phyloP scores from a whole-genome alignment of 2,113 vertebrate genomes.

The Strix aluco region DNA sequence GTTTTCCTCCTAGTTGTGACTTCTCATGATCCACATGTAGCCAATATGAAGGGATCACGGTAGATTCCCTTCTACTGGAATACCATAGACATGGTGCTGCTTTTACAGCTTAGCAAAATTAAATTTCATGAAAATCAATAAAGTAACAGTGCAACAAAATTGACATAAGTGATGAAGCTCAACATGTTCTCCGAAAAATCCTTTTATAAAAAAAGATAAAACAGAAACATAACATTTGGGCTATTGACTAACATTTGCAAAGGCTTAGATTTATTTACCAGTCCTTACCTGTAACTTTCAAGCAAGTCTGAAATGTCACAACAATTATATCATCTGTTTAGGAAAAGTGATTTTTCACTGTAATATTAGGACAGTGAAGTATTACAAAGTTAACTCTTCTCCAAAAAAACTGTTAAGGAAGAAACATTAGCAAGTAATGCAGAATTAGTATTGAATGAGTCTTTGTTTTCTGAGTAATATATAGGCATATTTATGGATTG shows the following conservation, averaged over 20 bases:
- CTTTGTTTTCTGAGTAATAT: not conserved
- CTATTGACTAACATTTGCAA: constrained; percentile 5
- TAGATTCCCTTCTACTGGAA: not conserved
- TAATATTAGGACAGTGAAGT: not conserved
- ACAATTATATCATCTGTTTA: not conserved
- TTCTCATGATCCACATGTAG: not conserved
- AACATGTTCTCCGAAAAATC: not conserved
- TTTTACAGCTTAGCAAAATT: not conserved
- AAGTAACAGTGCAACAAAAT: not conserved
- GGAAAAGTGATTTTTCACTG: not conserved
- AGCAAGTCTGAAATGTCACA: constrained; percentile 6
- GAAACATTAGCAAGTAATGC: not conserved
- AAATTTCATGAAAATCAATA: not conserved
- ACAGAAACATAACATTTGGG: not conserved
- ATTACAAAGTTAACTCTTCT: not conserved
- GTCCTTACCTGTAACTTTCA: not conserved
- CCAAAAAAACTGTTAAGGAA: not conserved
- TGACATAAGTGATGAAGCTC: not conserved
- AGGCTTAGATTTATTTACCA: not conserved
- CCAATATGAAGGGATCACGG: not conserved
- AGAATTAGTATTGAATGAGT: not conserved
- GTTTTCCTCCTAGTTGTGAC: not conserved
- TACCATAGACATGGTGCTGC: not conserved
- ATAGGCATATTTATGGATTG: not conserved
- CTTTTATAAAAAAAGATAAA: not conserved